A percentile compares a stretch with the other conserved stretches of the same genome.
phyloP scores from a whole-genome alignment of 2,113 vertebrate species.

The Neolamprologus sp. region DNA sequence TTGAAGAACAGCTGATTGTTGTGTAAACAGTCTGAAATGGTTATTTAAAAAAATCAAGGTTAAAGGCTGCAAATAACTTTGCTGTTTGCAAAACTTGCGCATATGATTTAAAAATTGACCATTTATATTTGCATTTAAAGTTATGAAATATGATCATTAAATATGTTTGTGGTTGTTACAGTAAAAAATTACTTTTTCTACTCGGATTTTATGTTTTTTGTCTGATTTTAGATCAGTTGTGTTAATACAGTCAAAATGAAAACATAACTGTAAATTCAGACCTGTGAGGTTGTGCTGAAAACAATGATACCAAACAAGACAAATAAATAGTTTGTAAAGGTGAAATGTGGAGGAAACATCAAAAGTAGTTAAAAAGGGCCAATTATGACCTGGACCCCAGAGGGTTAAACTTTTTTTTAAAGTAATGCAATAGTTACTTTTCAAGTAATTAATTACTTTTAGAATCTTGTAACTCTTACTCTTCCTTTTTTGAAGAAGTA shows the following conservation, averaged over 20 bases:
- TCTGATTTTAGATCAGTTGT: too few species aligned
- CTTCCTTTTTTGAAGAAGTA: not conserved
- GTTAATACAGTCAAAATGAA: too few species aligned
- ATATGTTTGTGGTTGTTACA: too few species aligned
- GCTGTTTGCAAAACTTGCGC: fast-evolving
- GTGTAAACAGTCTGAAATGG: too few species aligned
- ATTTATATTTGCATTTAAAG: too few species aligned
- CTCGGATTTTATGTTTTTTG: too few species aligned
- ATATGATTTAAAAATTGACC: fast-evolving
- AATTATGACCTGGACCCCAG: fast-evolving
- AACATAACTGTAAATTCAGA: too few species aligned
- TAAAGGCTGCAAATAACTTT: too few species aligned
- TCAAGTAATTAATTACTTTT: not conserved
- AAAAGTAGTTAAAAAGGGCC: not conserved
- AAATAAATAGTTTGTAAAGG: fast-evolving
- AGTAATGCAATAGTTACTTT: not conserved
- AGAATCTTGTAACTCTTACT: not conserved
- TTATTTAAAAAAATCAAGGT: fast-evolving
- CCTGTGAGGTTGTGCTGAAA: too few species aligned
- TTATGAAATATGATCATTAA: too few species aligned
- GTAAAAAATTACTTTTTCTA: too few species aligned
- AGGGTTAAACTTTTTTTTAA: not conserved
- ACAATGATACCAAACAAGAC: fast-evolving
- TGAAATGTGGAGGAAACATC: fast-evolving
- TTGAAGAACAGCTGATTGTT: too few species aligned